A percentile compares a stretch with the other conserved stretches of the same genome.
These are phyloP conservation scores for Minunthozetes semirufus DNA, from an alignment of 2,888 invertebrate genomes.

Conservation along the genomic window DNA sequence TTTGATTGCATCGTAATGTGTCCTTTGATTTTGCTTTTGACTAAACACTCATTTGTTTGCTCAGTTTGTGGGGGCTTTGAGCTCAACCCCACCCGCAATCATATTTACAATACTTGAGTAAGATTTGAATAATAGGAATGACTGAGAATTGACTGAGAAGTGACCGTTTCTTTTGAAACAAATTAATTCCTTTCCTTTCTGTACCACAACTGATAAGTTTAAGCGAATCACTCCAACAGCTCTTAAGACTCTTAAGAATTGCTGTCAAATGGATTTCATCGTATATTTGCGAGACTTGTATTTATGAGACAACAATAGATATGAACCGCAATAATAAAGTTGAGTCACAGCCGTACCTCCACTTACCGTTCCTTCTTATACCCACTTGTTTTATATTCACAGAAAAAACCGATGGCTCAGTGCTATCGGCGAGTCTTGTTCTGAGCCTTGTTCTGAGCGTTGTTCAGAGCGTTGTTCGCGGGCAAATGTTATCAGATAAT, in stretches of 20 bases:
- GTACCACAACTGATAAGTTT: not conserved
- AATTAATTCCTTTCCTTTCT: not conserved
- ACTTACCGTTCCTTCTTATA: too few species aligned
- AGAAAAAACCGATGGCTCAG: too few species aligned
- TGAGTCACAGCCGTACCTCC: too few species aligned
- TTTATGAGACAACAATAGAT: not conserved
- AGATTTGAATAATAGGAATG: not conserved
- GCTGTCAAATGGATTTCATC: constrained; percentile 24
- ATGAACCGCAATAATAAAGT: too few species aligned
- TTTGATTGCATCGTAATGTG: not conserved
- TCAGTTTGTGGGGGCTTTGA: not conserved
- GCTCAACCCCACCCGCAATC: not conserved
- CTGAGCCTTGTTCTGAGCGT: not conserved
- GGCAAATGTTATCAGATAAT: not conserved
- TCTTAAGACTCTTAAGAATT: not conserved
- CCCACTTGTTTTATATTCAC: too few species aligned
- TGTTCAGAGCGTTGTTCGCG: not conserved
- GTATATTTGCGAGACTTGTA: constrained; percentile 2
- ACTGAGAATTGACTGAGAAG: too few species aligned
- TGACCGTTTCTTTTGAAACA: not conserved
- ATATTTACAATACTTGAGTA: not conserved
- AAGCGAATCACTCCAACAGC: not conserved
- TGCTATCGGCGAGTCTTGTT: not conserved
- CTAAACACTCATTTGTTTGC: not conserved
- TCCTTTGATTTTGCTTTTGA: not conserved